Evolutionary conservation across 64 coral and sea anemone species (phyloP).

Genomic region (Actinia equina): DNA sequence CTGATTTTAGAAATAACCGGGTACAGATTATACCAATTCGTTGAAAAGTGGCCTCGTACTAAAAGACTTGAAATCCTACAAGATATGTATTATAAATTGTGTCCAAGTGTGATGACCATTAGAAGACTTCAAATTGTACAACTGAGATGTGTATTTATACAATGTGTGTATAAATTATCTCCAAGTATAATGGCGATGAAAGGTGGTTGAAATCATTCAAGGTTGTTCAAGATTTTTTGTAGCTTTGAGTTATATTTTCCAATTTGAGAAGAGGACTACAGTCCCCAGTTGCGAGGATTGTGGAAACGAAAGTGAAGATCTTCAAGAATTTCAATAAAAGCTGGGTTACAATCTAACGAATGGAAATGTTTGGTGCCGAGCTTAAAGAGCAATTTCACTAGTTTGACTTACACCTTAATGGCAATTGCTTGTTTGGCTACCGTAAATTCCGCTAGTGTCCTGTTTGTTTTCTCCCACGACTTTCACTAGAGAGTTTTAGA

Average conservation of each 20-base stretch:
- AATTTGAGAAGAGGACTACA: not conserved
- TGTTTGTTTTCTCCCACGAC: too few relatives aligned
- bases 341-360: not conserved
- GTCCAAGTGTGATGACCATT: not conserved
- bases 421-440: too few relatives aligned
- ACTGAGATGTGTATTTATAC: not conserved
- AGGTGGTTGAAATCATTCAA: not conserved
- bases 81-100: not conserved
- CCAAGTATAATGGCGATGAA: not conserved
- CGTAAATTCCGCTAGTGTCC: too few relatives aligned
- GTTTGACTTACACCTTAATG: too few relatives aligned
- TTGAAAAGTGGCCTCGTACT: not conserved
- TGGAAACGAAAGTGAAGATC: not conserved
- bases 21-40: constrained; percentile 63
- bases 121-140: not conserved
- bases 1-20: constrained; percentile 96
- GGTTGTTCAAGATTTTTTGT: not conserved
- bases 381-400: not conserved
- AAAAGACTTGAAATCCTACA: not conserved
- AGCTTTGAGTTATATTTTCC: not conserved
- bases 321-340: too few relatives aligned
- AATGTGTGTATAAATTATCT: not conserved
- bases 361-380: not conserved
- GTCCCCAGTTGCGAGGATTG: not conserved
- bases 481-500: too few relatives aligned